A percentile compares a stretch with the other conserved stretches of the same genome.
Conservation (phyloP, 2,797 vertebrate species). For the Mycteria americana region DNA sequence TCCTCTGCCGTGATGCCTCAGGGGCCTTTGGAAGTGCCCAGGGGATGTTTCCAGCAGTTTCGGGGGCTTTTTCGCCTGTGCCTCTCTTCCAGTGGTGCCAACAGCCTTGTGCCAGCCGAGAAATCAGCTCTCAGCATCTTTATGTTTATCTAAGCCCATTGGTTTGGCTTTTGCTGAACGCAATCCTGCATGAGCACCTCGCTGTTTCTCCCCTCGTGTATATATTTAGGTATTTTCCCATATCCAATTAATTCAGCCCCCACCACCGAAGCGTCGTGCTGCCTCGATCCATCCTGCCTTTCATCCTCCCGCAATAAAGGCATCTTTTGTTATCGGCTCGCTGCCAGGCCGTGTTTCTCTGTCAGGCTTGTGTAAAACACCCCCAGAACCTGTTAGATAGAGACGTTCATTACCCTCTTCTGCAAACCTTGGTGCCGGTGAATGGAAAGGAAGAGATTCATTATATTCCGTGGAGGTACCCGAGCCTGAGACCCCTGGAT, state of each 20-base stretch:
- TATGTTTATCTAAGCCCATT: not conserved
- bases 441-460: not conserved
- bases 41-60: not conserved
- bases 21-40: not conserved
- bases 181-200: not conserved
- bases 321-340: not conserved
- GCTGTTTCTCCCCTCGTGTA: not conserved
- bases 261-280: fast-evolving
- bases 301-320: constrained; percentile 25
- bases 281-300: not conserved
- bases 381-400: not conserved
- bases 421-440: not conserved
- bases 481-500: not conserved
- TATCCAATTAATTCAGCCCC: constrained; percentile 27
- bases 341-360: not conserved
- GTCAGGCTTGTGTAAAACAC: not conserved
- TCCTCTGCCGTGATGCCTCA: not conserved
- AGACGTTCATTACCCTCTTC: not conserved
- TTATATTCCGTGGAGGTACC: not conserved
- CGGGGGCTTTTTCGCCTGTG: not conserved
- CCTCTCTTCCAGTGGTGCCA: not conserved
- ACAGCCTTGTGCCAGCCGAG: not conserved
- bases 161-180: not conserved
- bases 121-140: not conserved
- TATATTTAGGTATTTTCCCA: constrained; percentile 18